Evolutionary conservation across 2,888 invertebrate genomes (phyloP).

Genomic region (Cataglyphis livida): DNA sequence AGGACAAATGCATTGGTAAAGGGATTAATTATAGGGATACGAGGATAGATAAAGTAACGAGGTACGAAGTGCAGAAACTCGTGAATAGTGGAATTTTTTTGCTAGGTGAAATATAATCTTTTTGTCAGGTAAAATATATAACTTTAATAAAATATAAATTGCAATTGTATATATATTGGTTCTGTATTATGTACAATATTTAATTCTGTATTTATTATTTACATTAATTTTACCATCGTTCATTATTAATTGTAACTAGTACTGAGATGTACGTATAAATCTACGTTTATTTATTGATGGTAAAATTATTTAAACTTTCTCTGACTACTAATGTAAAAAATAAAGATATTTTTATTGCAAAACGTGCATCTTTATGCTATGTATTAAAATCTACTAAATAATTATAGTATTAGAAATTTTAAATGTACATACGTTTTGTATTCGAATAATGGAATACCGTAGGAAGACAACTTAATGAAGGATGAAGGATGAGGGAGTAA

Average conservation of each 20-base stretch:
- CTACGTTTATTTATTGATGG: background rate
- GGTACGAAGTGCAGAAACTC: background rate
- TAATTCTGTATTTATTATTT: conserved; percentile 26
- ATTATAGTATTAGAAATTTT: conserved; percentile 4
- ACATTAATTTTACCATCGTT: conserved; percentile 17
- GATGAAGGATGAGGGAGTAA: background rate
- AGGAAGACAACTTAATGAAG: background rate
- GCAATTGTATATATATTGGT: background rate
- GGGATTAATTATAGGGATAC: conserved; percentile 22
- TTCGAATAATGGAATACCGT: background rate
- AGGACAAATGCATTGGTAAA: conserved; percentile 58
- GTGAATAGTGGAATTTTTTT: conserved; percentile 5
- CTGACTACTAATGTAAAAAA: background rate
- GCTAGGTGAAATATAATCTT: background rate
- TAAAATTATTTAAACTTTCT: conserved; percentile 26
- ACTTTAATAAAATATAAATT: background rate
- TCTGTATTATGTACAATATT: conserved; percentile 29
- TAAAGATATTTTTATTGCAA: background rate
- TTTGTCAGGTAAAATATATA: background rate
- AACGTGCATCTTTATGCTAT: conserved; percentile 22
- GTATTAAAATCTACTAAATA: conserved; percentile 8
- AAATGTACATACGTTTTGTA: conserved; percentile 41
- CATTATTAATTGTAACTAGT: background rate
- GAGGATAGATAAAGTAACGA: background rate
- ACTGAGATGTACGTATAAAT: conserved; percentile 3